Percentiles rank a stretch among this genome's conserved stretches.
phyloP scores from a whole-genome alignment of 1,140 invertebrate genomes.

The Potamilus streckersoni region DNA sequence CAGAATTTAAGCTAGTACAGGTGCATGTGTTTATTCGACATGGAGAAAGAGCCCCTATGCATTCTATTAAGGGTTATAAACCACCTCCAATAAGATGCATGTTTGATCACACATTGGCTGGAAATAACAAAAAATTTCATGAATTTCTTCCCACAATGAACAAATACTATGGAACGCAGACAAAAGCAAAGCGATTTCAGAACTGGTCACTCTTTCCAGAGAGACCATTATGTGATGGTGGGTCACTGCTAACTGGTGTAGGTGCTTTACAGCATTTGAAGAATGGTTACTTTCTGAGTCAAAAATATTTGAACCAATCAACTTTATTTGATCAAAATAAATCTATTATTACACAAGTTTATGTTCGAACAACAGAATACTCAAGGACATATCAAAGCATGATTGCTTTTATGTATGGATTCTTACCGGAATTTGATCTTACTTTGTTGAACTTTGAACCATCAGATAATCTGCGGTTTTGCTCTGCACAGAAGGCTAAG shows the following conservation, averaged over 20 bases:
- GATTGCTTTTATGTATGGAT: constrained; percentile 82
- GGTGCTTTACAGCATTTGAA: constrained; percentile 82
- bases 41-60: constrained; percentile 87
- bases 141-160: constrained; percentile 38
- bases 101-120: constrained; percentile 51
- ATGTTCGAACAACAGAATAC: constrained; percentile 85
- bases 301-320: constrained; percentile 76
- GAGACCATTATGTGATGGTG: constrained; percentile 70
- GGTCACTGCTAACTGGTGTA: constrained; percentile 80
- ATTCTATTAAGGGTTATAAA: constrained; percentile 79
- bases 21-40: constrained; percentile 85
- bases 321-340: constrained; percentile 68
- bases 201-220: constrained; percentile 82
- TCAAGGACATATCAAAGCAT: constrained; percentile 90
- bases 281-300: constrained; percentile 78
- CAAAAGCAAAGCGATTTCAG: constrained; percentile 80
- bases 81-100: constrained; percentile 80
- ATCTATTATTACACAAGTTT: constrained; percentile 73
- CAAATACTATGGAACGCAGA: constrained; percentile 25
- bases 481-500: constrained; percentile 30
- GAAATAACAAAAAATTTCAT: constrained; percentile 33
- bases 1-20: constrained; percentile 80
- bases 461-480: constrained; percentile 46
- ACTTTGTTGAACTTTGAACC: constrained; percentile 70
- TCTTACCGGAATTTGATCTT: constrained; percentile 75